These are phyloP conservation scores for Ennomos fuscantarius DNA, from an alignment of 2,888 invertebrate genomes.

Conservation along the genomic window DNA sequence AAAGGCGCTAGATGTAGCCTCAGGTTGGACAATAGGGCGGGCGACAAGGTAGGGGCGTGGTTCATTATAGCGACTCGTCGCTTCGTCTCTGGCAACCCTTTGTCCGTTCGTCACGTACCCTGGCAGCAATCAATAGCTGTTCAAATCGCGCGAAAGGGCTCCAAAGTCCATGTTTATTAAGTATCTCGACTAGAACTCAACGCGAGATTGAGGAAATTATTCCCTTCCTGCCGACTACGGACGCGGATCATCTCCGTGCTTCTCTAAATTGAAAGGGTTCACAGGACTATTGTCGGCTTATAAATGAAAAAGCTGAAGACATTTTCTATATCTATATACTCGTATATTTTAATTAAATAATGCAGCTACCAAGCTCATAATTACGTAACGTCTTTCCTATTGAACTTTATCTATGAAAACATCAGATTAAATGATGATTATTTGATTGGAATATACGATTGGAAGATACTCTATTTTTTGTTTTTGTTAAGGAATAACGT, in stretches of 20 bases:
- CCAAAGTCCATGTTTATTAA: constrained; percentile 48
- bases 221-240: constrained; percentile 38
- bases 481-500: too few species aligned
- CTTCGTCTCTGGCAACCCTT: constrained; percentile 61
- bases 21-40: constrained; percentile 56
- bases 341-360: too few species aligned
- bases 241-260: constrained; percentile 36
- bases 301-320: constrained; percentile 25
- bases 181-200: constrained; percentile 33
- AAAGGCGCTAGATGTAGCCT: constrained; percentile 54
- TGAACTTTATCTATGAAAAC: too few species aligned
- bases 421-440: too few species aligned
- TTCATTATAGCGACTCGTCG: constrained; percentile 66
- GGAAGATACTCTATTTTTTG: too few species aligned
- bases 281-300: constrained; percentile 30
- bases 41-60: constrained; percentile 54
- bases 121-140: constrained; percentile 54
- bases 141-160: constrained; percentile 55
- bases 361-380: too few species aligned
- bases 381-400: too few species aligned
- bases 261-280: constrained; percentile 31
- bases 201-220: constrained; percentile 40
- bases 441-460: too few species aligned
- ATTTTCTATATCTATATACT: too few species aligned
- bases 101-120: constrained; percentile 65